Percentiles rank a stretch among this genome's conserved stretches.
Conservation (phyloP, 2,113 vertebrate genomes). For the Psephotus haematonotus region DNA sequence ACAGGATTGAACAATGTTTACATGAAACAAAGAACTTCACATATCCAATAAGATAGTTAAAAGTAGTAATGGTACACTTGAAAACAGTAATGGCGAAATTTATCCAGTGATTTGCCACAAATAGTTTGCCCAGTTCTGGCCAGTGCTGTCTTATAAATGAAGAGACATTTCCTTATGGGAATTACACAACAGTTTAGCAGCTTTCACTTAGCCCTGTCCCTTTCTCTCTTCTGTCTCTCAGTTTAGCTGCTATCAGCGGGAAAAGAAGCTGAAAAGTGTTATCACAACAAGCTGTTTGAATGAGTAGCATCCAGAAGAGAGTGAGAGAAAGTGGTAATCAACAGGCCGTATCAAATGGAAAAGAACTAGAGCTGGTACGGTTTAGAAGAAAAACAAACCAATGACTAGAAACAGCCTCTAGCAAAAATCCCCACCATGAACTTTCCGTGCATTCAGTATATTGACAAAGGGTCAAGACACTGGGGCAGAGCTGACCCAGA, state of each 20-base stretch:
- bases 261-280: neutral
- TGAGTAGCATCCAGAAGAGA: neutral
- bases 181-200: neutral
- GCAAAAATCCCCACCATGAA: neutral
- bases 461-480: constrained; percentile 11
- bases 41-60: neutral
- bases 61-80: neutral
- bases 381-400: neutral
- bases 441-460: constrained; percentile 7
- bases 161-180: neutral
- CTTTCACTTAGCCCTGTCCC: neutral
- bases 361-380: neutral
- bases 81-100: neutral
- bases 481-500: neutral
- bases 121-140: neutral
- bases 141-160: neutral
- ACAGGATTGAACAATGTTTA: neutral
- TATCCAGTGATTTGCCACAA: neutral
- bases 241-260: neutral
- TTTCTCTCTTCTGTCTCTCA: neutral
- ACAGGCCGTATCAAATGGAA: neutral
- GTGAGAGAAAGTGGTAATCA: neutral
- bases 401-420: neutral
- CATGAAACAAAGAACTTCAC: neutral
- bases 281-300: neutral